Percentiles rank a stretch among this genome's conserved stretches.
These are phyloP conservation scores for Nemotelus pantherinus DNA, from an alignment of 2,888 invertebrate genomes.

Conservation along the genomic window DNA sequence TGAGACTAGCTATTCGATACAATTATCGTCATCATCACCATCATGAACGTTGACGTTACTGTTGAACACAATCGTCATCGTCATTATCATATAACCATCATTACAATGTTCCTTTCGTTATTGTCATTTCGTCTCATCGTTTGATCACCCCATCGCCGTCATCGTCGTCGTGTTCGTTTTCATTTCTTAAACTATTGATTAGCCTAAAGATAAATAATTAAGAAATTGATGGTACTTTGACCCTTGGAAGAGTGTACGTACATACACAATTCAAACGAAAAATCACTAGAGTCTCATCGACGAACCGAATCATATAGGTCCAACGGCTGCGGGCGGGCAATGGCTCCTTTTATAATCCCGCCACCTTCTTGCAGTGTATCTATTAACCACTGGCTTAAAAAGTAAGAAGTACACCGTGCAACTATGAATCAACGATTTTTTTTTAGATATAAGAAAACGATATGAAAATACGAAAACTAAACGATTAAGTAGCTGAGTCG, in stretches of 20 bases:
- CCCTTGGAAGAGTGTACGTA: constrained; percentile 1
- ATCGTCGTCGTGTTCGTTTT: constrained; percentile 13
- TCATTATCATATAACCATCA: constrained; percentile 5
- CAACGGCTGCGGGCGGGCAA: too few relatives aligned
- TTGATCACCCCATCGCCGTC: background rate
- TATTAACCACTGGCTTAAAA: too few relatives aligned
- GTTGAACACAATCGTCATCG: background rate
- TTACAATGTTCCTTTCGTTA: background rate
- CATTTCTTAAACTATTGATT: constrained; percentile 30
- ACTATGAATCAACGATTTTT: too few relatives aligned
- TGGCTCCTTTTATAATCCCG: too few relatives aligned
- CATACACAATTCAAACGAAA: background rate
- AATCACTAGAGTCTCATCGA: too few relatives aligned
- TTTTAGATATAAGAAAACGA: too few relatives aligned
- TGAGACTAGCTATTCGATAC: too few relatives aligned
- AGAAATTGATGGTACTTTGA: constrained; percentile 40
- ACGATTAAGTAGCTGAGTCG: too few relatives aligned
- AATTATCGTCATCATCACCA: background rate
- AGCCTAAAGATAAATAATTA: constrained; percentile 32
- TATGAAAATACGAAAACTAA: too few relatives aligned
- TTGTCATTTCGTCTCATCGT: background rate
- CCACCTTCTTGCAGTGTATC: too few relatives aligned
- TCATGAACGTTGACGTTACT: background rate
- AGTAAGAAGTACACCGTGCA: too few relatives aligned
- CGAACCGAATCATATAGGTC: too few relatives aligned